Conservation (phyloP, 2,797 vertebrate species). For the Allobates femoralis region DNA sequence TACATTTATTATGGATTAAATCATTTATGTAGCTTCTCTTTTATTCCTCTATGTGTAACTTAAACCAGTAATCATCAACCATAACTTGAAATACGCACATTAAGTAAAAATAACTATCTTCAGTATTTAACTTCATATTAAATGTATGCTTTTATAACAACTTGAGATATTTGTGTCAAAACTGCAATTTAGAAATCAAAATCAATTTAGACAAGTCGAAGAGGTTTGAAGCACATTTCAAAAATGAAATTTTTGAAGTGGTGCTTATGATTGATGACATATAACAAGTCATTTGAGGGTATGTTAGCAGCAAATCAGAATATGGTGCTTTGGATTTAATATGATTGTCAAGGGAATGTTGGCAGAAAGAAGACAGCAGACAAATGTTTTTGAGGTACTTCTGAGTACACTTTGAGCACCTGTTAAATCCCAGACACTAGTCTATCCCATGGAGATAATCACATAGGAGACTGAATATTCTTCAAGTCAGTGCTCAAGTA, state of each 20-base stretch:
- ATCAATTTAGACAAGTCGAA: conserved; percentile 17
- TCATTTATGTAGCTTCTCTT: not conserved
- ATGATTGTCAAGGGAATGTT: not conserved
- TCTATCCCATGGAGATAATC: not conserved
- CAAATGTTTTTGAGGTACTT: conserved; percentile 17
- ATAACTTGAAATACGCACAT: not conserved
- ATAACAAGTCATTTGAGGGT: conserved; percentile 9
- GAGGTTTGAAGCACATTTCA: not conserved
- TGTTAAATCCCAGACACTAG: not conserved
- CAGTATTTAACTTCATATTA: not conserved
- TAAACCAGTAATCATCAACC: not conserved
- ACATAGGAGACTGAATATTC: not conserved
- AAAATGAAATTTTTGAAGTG: not conserved
- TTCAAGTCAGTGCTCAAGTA: not conserved
- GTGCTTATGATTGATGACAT: not conserved
- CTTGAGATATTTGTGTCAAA: conserved; percentile 10
- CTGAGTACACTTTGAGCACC: conserved; percentile 1
- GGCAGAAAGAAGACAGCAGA: not conserved
- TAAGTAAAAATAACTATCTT: conserved; percentile 15
- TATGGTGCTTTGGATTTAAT: not conserved
- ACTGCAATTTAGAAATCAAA: conserved; percentile 11
- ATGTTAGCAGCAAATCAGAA: conserved; percentile 3
- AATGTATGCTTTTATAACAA: not conserved
- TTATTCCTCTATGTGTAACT: not conserved
- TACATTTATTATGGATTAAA: not conserved